Evolutionary conservation across 2,888 invertebrate species (phyloP), one percentile per base, ranked within the genome.

Genomic region (Congeria kusceri): DNA sequence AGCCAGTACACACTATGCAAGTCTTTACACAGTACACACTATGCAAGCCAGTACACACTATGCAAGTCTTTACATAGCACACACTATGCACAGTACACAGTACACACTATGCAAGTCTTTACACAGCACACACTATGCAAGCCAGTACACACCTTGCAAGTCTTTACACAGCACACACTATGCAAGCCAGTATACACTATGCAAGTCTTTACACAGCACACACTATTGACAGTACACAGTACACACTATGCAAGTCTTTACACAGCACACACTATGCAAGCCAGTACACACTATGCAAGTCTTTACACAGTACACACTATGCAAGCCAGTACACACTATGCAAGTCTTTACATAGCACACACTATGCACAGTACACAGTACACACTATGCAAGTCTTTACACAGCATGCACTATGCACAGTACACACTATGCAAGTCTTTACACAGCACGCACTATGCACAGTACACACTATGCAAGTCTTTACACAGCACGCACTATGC

Each of bases 201-300:
- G 56, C n/a, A 56, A 56, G 56, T 2, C 56, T 18, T n/a, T 56
- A 56, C 29, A 32, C 62, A 62, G 62, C 32, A 62, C n/a, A n/a
- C n/a, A n/a, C n/a, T n/a, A n/a, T n/a, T n/a, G n/a, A n/a, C n/a
- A n/a, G n/a, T n/a, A n/a, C n/a, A n/a, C n/a, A n/a, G n/a, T n/a
- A n/a, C 32, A 62, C 39, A 62, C 62, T 62, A 62, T 39, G 62
- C 62, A 62, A 62, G 62, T 62, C 62, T 32, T 39, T 62, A 32
- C 39, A 39, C n/a, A 32, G 62, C 32, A 62, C 62, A 62, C 62
- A 32, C 32, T 62, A 62, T 39, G 62, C 56, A 56, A 25, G 39
- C 39, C 39, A 39, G 39, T 39, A 4, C 56, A 56, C n/a, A 56
- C 56, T 56, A 56, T n/a, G 56, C 56, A 56, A 25, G 56, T 15